These are phyloP conservation scores for Ylistrum balloti DNA, from an alignment of 1,140 invertebrate genomes.

Conservation along the genomic window DNA sequence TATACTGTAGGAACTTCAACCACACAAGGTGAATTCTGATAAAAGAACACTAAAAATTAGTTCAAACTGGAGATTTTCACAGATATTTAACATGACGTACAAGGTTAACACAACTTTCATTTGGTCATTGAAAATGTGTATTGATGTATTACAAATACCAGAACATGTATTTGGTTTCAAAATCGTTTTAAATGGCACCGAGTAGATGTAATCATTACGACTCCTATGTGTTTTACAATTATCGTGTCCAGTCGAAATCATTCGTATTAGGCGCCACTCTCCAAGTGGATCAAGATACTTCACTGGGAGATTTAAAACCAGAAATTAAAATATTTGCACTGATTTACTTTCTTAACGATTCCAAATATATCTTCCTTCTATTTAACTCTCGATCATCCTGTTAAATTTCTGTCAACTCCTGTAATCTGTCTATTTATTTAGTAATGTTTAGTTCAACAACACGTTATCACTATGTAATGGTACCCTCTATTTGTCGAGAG, in stretches of 20 bases:
- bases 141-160: no score
- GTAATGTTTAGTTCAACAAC: not conserved
- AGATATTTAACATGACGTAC: not conserved
- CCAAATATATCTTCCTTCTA: not conserved
- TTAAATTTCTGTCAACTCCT: not conserved
- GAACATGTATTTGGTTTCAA: no score
- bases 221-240: not conserved
- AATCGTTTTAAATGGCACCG: not conserved
- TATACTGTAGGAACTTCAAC: no score
- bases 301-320: not conserved
- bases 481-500: not conserved
- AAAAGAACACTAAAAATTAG: no score
- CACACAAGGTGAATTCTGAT: no score
- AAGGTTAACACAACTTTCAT: not conserved
- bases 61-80: no score
- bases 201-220: not conserved
- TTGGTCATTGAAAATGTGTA: not conserved
- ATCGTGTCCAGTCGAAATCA: not conserved
- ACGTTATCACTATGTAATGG: not conserved
- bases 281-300: not conserved
- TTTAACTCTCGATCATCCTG: not conserved
- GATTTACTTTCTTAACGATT: not conserved
- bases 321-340: not conserved
- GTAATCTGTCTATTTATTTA: not conserved
- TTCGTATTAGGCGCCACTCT: not conserved